These are phyloP conservation scores for Drosophila funebris DNA, from an alignment of 1,140 invertebrate genomes.

Conservation along the genomic window DNA sequence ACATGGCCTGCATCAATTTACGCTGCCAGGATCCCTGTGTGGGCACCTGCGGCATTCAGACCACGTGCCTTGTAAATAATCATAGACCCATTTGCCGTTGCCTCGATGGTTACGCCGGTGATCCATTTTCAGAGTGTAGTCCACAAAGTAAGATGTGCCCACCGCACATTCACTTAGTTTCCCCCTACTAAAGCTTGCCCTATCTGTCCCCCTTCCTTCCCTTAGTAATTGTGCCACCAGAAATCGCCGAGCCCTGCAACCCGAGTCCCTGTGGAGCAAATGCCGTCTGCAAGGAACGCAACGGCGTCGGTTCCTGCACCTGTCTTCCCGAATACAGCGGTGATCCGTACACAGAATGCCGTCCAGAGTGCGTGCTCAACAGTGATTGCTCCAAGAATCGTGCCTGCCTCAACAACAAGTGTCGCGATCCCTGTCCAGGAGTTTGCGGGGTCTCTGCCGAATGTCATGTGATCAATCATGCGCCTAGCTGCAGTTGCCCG, in stretches of 20 bases:
- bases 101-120: constrained; percentile 88
- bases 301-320: constrained; percentile 89
- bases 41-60: constrained; percentile 89
- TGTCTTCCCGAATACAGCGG: constrained; percentile 90
- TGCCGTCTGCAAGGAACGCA: constrained; percentile 90
- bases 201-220: not conserved
- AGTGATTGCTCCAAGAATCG: constrained; percentile 88
- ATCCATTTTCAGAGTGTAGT: constrained; percentile 89
- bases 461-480: constrained; percentile 90
- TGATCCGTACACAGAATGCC: constrained; percentile 90
- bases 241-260: constrained; percentile 87
- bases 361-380: constrained; percentile 89
- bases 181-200: constrained; percentile 19
- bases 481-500: constrained; percentile 89
- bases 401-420: constrained; percentile 89
- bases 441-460: constrained; percentile 90
- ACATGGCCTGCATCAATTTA: constrained; percentile 89
- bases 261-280: constrained; percentile 92
- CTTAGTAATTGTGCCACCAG: constrained; percentile 82
- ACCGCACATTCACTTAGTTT: not conserved
- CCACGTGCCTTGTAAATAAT: constrained; percentile 88
- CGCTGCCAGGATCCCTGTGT: constrained; percentile 91
- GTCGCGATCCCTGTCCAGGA: constrained; percentile 89
- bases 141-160: constrained; percentile 77
- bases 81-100: constrained; percentile 91